These are phyloP conservation scores for Drosophila phalerata DNA, from an alignment of 2,888 invertebrate species.

Conservation along the genomic window DNA sequence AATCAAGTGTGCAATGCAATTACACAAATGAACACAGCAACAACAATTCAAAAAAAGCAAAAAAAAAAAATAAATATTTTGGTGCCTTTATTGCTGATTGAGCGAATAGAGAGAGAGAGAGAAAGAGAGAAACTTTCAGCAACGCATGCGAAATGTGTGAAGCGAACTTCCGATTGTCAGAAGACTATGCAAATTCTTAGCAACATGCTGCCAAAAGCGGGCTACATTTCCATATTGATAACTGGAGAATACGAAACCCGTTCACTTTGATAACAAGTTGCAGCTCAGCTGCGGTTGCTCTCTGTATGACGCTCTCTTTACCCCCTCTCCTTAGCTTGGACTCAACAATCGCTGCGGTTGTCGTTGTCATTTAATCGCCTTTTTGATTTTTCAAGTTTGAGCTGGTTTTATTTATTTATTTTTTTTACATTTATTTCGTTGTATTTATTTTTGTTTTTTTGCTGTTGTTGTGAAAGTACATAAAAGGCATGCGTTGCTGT, in stretches of 20 bases:
- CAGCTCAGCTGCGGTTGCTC: constrained; percentile 4
- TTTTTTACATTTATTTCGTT: constrained; percentile 46
- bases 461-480: constrained; percentile 69
- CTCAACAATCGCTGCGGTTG: constrained; percentile 5
- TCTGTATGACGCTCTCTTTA: neutral
- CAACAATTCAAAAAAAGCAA: constrained; percentile 11
- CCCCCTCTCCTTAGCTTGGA: constrained; percentile 7
- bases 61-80: constrained; percentile 6
- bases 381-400: constrained; percentile 65
- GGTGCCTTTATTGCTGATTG: constrained; percentile 17
- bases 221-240: constrained; percentile 2
- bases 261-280: constrained; percentile 9
- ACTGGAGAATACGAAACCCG: constrained; percentile 3
- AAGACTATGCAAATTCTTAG: constrained; percentile 45
- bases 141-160: constrained; percentile 27
- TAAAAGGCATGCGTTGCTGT: constrained; percentile 51
- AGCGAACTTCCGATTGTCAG: constrained; percentile 63
- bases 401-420: constrained; percentile 52
- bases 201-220: constrained; percentile 64
- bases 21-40: constrained; percentile 64
- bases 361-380: constrained; percentile 53
- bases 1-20: constrained; percentile 80
- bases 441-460: constrained; percentile 17
- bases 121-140: constrained; percentile 20
- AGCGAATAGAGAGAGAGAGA: neutral